Evolutionary conservation across 1,140 invertebrate genomes (phyloP).

Genomic region (Triops longicaudatus): DNA sequence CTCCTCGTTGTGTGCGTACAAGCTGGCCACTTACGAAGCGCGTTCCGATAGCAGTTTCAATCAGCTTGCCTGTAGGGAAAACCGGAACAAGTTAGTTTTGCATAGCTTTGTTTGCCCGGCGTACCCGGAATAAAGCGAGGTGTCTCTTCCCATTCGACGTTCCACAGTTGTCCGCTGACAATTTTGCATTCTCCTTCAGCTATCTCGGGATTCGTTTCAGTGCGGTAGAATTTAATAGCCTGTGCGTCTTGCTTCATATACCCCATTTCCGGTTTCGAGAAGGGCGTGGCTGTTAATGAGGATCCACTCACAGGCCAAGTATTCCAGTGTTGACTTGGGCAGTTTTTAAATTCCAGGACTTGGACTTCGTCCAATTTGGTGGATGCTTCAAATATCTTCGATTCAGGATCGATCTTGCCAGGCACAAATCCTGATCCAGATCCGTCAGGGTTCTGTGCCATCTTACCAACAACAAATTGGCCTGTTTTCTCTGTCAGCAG

Average conservation of each 20-base stretch:
- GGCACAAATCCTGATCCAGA: conserved; percentile 26
- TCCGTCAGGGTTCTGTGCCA: not conserved
- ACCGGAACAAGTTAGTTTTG: conserved; percentile 38
- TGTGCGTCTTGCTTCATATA: conserved; percentile 57
- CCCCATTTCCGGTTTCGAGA: conserved; percentile 40
- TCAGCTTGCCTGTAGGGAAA: conserved; percentile 60
- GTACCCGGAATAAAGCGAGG: not conserved
- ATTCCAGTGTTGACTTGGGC: not conserved
- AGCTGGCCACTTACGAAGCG: conserved; percentile 60
- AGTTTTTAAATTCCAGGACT: not conserved
- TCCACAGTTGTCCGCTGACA: conserved; percentile 51
- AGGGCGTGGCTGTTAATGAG: conserved; percentile 22
- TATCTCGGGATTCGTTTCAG: conserved; percentile 39
- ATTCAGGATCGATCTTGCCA: conserved; percentile 26
- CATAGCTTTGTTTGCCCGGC: not conserved
- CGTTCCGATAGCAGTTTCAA: conserved; percentile 49
- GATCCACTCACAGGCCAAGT: not conserved
- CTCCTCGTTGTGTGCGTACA: conserved; percentile 56
- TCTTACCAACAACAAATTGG: conserved; percentile 32
- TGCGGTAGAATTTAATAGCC: conserved; percentile 60
- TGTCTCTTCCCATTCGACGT: conserved; percentile 49
- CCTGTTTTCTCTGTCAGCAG: conserved; percentile 49
- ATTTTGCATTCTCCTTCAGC: conserved; percentile 47
- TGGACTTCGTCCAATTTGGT: not conserved
- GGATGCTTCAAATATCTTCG: conserved; percentile 26